Conservation (phyloP, 2,113 vertebrate genomes). For the Scopus umbretta region DNA sequence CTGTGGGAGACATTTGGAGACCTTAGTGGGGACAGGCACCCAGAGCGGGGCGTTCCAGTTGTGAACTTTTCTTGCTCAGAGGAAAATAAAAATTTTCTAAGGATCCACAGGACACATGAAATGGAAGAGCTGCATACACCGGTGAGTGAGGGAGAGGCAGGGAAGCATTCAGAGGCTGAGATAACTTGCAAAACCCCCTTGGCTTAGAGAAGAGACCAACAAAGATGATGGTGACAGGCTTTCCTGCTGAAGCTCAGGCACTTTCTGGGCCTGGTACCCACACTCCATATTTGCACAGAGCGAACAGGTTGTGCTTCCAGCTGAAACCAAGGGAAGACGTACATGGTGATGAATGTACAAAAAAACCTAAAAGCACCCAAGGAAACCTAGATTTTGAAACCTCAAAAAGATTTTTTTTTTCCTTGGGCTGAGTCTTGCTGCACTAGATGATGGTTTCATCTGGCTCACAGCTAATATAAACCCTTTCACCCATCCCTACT, state of each 20-base stretch:
- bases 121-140: background rate
- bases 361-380: background rate
- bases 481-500: background rate
- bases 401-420: background rate
- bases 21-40: background rate
- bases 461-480: background rate
- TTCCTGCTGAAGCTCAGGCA: background rate
- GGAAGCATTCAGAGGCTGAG: background rate
- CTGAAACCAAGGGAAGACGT: background rate
- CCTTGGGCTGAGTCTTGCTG: background rate
- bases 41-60: rapidly evolving
- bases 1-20: constrained; percentile 57
- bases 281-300: background rate
- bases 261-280: background rate
- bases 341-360: rapidly evolving
- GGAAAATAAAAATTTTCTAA: background rate
- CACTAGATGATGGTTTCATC: background rate
- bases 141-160: background rate
- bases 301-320: rapidly evolving
- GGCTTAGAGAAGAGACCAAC: background rate
- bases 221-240: background rate
- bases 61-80: background rate
- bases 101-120: background rate
- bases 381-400: background rate
- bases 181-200: background rate